These are phyloP conservation scores for Thryonomys swinderianus DNA, from an alignment of 2,113 vertebrate genomes.

Conservation along the genomic window DNA sequence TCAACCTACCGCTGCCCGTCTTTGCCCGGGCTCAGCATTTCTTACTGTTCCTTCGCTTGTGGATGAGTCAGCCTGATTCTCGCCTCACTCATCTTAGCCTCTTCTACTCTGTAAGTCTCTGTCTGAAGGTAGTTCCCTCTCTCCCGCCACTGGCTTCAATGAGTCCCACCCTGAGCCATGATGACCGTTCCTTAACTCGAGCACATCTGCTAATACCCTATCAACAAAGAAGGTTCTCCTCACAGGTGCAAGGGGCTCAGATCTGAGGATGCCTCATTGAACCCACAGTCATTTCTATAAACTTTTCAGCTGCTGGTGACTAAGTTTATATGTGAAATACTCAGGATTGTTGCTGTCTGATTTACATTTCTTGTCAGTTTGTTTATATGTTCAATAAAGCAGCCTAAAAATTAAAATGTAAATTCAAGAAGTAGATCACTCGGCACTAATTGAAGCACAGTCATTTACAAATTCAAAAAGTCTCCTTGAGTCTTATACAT, in stretches of 20 bases:
- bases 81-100: background rate
- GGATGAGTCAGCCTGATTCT: background rate
- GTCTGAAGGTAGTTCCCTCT: background rate
- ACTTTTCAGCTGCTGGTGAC: background rate
- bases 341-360: background rate
- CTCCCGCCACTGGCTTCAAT: background rate
- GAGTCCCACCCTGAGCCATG: background rate
- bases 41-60: background rate
- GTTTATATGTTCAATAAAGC: background rate
- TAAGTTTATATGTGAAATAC: background rate
- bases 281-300: background rate
- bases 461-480: background rate
- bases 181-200: background rate
- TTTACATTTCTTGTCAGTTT: background rate
- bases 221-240: background rate
- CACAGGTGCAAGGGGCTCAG: background rate
- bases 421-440: background rate
- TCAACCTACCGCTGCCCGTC: background rate
- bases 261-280: background rate
- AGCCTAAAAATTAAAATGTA: background rate
- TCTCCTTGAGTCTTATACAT: no score
- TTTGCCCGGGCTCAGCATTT: background rate
- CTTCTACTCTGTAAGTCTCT: rapidly evolving
- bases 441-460: no score
- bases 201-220: background rate